phyloP scores from a whole-genome alignment of 2,113 vertebrate genomes.

The Regulus satrapa region DNA sequence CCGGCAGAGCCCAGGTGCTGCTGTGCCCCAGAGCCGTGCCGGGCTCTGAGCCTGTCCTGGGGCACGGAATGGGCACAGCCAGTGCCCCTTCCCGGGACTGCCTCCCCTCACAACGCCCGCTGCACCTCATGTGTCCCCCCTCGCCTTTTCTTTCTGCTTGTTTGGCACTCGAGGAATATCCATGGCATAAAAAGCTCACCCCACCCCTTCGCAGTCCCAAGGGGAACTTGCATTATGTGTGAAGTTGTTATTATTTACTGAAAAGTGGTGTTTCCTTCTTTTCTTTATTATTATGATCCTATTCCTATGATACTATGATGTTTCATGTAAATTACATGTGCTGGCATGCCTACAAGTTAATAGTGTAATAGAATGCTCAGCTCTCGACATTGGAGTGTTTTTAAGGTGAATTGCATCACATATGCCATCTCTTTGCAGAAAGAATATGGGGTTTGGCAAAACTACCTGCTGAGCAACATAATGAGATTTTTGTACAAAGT shows the following conservation, averaged over 20 bases:
- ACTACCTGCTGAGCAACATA: slow-evolving; percentile 93
- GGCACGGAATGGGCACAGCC: slow-evolving; percentile 7
- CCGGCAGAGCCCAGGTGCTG: not conserved
- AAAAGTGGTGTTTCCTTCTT: slow-evolving; percentile 52
- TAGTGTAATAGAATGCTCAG: slow-evolving; percentile 79
- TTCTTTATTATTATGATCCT: slow-evolving; percentile 17
- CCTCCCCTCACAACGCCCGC: not conserved
- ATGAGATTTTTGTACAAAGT: slow-evolving; percentile 96
- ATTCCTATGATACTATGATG: slow-evolving; percentile 59
- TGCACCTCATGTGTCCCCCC: too few relatives aligned
- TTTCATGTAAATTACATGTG: slow-evolving; percentile 75
- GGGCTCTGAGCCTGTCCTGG: not conserved
- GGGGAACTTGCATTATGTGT: slow-evolving; percentile 38
- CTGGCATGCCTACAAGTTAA: slow-evolving; percentile 80
- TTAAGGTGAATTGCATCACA: slow-evolving; percentile 73
- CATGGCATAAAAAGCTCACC: not conserved
- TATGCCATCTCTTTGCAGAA: slow-evolving; percentile 76
- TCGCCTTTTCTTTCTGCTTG: not conserved
- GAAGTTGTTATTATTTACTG: slow-evolving; percentile 56
- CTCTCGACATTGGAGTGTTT: slow-evolving; percentile 75
- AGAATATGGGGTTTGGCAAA: slow-evolving; percentile 90
- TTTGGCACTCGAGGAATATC: not conserved
- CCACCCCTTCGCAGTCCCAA: slow-evolving; percentile 32
- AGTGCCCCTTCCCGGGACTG: slow-evolving; percentile 1
- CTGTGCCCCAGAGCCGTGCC: too few relatives aligned